These are phyloP conservation scores for Melanotaenia duboulayi DNA, from an alignment of 2,113 vertebrate genomes.

Conservation along the genomic window DNA sequence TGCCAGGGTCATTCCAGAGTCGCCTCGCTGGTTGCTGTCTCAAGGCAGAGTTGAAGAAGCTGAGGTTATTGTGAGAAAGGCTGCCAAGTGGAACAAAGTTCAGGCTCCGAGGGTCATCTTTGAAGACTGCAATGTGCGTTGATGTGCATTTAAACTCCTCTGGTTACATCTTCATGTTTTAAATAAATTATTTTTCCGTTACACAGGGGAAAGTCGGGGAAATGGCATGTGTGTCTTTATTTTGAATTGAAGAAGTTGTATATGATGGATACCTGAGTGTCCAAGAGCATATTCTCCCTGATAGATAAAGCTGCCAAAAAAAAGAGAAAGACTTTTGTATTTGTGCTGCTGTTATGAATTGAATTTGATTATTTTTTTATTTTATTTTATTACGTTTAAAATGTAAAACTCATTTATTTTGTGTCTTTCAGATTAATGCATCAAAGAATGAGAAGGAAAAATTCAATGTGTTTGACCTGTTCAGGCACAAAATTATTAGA, in stretches of 20 bases:
- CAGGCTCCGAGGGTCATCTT: constrained; percentile 84
- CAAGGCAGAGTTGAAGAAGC: constrained; percentile 88
- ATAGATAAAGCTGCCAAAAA: too few species aligned
- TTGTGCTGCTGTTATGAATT: not conserved
- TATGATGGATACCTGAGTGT: too few species aligned
- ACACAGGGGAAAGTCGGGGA: not conserved
- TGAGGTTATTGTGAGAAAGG: constrained; percentile 86
- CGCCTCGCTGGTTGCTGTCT: constrained; percentile 91
- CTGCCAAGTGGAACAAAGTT: constrained; percentile 86
- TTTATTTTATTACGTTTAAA: not conserved
- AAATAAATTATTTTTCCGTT: too few species aligned
- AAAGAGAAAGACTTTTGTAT: not conserved
- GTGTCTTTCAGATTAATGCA: constrained; percentile 40
- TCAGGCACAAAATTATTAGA: constrained; percentile 82
- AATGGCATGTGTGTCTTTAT: not conserved
- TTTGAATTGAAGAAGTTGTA: too few species aligned
- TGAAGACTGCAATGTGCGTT: constrained; percentile 76
- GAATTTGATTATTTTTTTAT: too few species aligned
- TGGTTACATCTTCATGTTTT: not conserved
- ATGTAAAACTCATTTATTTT: not conserved
- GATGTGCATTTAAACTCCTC: not conserved
- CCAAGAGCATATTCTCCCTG: too few species aligned
- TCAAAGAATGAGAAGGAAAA: constrained; percentile 34
- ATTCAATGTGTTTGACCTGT: constrained; percentile 81
- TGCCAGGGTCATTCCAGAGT: constrained; percentile 91